A percentile compares a stretch with the other conserved stretches of the same genome.
Conservation (phyloP, 2,113 vertebrate genomes). For the Proteles cristata region DNA sequence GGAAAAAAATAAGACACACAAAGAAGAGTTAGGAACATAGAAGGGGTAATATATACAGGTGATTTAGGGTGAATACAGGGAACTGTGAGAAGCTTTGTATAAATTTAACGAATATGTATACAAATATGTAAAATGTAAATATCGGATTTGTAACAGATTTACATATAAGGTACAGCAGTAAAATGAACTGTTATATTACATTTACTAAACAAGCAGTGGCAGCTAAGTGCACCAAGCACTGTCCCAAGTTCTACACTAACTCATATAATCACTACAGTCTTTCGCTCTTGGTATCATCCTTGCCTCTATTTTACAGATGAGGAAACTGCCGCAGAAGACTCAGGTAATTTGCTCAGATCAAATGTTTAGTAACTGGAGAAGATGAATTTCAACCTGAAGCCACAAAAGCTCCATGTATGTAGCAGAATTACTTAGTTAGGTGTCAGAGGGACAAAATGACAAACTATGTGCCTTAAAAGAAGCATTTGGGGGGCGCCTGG, state of each 20-base stretch:
- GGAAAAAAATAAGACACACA: constrained; percentile 19
- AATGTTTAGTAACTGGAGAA: not conserved
- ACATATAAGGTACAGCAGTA: not conserved
- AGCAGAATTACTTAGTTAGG: not conserved
- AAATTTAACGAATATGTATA: not conserved
- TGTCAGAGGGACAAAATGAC: not conserved
- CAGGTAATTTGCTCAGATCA: not conserved
- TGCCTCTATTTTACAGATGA: not conserved
- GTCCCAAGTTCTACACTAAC: not conserved
- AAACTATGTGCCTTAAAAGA: not conserved
- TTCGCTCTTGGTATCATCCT: not conserved
- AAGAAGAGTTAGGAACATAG: not conserved
- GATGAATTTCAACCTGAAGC: not conserved
- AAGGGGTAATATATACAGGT: not conserved
- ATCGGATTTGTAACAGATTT: not conserved
- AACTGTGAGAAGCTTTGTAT: not conserved
- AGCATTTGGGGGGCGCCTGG: too few species aligned
- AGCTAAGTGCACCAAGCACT: not conserved
- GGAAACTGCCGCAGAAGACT: constrained; percentile 1
- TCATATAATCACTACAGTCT: not conserved
- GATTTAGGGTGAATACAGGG: not conserved
- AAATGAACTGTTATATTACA: not conserved
- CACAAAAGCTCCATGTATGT: not conserved
- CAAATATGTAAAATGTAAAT: not conserved
- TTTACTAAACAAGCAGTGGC: not conserved